Base-by-base conservation (phyloP, 2,113 vertebrate species). In the Okapia johnstoni region DNA sequence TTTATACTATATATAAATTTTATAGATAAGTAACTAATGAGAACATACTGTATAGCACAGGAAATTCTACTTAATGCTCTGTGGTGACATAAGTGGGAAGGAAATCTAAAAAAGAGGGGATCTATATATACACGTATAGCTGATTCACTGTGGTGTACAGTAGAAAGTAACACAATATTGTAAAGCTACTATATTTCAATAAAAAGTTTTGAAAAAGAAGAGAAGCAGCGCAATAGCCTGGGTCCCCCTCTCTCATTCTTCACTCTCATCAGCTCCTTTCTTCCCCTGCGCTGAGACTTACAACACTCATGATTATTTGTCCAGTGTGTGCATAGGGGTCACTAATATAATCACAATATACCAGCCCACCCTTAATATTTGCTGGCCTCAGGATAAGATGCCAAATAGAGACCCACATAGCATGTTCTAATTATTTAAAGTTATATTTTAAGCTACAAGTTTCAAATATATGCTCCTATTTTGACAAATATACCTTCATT, bases 401-500 rank as follows among this genome's bases (percentile, higher is more conserved):
- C 23, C 19, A 85, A 85, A 93, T 79, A 16, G 40, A 85, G 43
- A 80, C 5, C 3, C 8, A 73, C 33, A 80, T 5, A 80, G 14
- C 9, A 85, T 55, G 17, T 66, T 58, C 54, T 77, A 86, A 92
- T 76, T 76, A 90, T 61, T 86, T 89, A 21, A 79, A 95, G 70
- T 92, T 73, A 25, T 23, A 15, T 76, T 76, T 43, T 26, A 43
- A 76, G 3, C 40, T 76, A 76, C 40, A 76, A 43, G 12, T 76
- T 76, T 76, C 40, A 76, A 76, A 43, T 76, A 43, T 43, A 76
- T 15, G 26, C 12, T 76, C 16, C 30, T 91, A 23, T 89, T 92
- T 94, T 87, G 55, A 87, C 55, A 96, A 95, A 90, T 46, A 95
- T 28, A 43, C 14, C 12, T 92, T 79, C 33, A 90, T 70, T 89